A percentile compares a stretch with the other conserved stretches of the same genome.
phyloP scores from a whole-genome alignment of 2,113 vertebrate genomes.

The Myiozetetes cayanensis region DNA sequence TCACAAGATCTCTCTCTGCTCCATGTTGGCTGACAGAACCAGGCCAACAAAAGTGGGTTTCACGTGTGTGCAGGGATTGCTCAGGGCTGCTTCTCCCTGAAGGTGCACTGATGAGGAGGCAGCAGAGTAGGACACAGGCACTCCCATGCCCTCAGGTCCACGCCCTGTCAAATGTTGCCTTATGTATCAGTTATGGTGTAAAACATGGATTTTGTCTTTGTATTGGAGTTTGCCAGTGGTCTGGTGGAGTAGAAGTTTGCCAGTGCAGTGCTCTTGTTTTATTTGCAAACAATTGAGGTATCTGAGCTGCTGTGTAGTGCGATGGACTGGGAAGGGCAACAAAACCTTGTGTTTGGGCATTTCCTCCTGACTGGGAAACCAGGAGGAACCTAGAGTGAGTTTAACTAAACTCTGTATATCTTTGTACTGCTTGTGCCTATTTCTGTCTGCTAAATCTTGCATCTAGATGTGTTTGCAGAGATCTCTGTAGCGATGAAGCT shows the following conservation, averaged over 20 bases:
- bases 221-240: not conserved
- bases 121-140: not conserved
- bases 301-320: not conserved
- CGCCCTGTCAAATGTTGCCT: not conserved
- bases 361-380: not conserved
- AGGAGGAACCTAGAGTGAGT: not conserved
- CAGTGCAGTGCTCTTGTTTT: not conserved
- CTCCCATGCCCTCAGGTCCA: rapidly evolving
- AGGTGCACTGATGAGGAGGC: too few species aligned
- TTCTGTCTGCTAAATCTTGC: not conserved
- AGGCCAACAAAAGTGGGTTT: not conserved
- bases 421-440: not conserved
- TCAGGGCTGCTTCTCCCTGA: not conserved
- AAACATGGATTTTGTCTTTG: not conserved
- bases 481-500: not conserved
- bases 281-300: not conserved
- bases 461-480: not conserved
- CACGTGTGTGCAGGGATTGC: not conserved
- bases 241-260: not conserved
- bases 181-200: rapidly evolving
- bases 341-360: not conserved
- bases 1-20: not conserved
- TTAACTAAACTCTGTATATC: not conserved
- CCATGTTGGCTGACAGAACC: not conserved
- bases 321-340: not conserved